phyloP scores from a whole-genome alignment of 2,113 vertebrate genomes.

The Ciconia maguari region DNA sequence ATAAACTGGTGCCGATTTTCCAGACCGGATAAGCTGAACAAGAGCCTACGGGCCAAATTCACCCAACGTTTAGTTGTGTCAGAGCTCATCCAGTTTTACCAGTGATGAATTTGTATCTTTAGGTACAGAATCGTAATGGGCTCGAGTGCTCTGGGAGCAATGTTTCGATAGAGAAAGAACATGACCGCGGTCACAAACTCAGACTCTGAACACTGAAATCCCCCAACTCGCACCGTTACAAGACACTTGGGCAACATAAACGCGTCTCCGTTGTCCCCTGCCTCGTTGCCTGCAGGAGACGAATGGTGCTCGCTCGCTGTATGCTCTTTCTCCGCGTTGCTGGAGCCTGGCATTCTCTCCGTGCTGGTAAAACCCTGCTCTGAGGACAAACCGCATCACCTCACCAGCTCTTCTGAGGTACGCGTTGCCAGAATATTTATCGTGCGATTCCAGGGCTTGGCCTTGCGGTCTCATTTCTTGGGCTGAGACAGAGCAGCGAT shows the following conservation, averaged over 20 bases:
- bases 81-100: neutral
- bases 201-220: neutral
- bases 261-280: rapidly evolving
- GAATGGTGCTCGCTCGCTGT: rapidly evolving
- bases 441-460: neutral
- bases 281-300: neutral
- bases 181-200: rapidly evolving
- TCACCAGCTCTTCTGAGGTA: neutral
- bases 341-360: neutral
- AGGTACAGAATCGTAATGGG: neutral
- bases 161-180: neutral
- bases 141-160: neutral
- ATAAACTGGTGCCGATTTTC: neutral
- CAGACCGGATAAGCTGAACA: neutral
- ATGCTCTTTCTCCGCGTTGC: rapidly evolving
- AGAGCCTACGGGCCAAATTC: neutral
- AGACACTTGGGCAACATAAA: neutral
- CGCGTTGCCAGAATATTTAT: rapidly evolving
- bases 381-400: neutral
- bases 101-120: neutral
- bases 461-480: neutral
- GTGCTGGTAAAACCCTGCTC: neutral
- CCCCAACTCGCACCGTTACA: rapidly evolving
- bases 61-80: neutral
- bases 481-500: neutral